Conservation (phyloP, 2,888 invertebrate genomes). For the Drosophila neonasuta region DNA sequence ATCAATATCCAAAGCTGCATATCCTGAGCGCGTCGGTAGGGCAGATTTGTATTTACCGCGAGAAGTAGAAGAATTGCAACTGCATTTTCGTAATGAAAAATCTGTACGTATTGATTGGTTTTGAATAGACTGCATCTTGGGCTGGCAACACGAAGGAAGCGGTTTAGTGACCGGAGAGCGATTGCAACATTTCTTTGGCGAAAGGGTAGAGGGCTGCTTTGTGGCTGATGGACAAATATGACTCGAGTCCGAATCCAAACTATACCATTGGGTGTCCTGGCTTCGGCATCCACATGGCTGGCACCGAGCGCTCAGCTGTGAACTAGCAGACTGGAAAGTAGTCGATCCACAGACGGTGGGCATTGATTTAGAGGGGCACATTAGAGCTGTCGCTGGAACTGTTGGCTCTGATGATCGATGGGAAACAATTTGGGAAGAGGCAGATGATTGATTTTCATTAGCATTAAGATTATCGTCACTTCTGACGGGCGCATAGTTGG, state of each 20-base stretch:
- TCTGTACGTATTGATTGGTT: background rate
- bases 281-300: background rate
- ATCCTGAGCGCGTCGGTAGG: background rate
- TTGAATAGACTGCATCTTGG: background rate
- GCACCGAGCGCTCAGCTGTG: background rate
- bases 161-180: background rate
- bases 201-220: background rate
- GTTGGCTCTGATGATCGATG: constrained; percentile 1
- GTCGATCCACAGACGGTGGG: background rate
- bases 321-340: constrained; percentile 1
- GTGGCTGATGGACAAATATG: background rate
- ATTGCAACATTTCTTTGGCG: background rate
- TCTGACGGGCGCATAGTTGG: constrained; percentile 18
- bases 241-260: constrained; percentile 12
- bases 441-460: too few relatives aligned
- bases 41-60: background rate
- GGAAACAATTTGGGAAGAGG: background rate
- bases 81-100: constrained; percentile 3
- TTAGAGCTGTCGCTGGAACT: background rate
- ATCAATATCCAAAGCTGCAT: background rate
- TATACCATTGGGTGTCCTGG: background rate
- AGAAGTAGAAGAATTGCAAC: background rate
- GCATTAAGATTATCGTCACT: too few relatives aligned
- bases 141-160: background rate
- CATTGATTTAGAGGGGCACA: constrained; percentile 6